Conservation (phyloP, 1,140 invertebrate genomes). For the Scaptodrosophila lebanonensis region DNA sequence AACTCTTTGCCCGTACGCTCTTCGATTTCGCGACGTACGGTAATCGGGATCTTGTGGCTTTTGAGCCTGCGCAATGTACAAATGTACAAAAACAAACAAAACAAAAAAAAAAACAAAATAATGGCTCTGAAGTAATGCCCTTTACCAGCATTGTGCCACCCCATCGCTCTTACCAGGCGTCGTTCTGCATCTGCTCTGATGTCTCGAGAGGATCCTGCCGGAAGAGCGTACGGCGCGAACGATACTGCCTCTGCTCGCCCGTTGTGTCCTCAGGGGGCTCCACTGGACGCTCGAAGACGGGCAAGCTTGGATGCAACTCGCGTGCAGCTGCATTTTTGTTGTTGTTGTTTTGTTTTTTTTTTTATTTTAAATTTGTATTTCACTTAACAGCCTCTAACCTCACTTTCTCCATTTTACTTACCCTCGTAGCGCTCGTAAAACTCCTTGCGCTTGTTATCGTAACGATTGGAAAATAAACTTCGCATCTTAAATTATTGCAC, state of each 20-base stretch:
- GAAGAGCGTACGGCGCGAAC: background rate
- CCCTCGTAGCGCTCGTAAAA: constrained; percentile 33
- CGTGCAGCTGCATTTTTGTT: constrained; percentile 21
- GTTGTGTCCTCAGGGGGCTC: background rate
- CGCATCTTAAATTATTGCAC: too few relatives aligned
- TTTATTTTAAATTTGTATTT: too few relatives aligned
- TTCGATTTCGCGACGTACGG: constrained; percentile 11
- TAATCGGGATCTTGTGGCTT: too few relatives aligned
- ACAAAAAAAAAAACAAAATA: too few relatives aligned
- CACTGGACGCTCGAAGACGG: constrained; percentile 3
- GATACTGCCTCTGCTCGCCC: background rate
- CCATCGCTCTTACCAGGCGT: constrained; percentile 9
- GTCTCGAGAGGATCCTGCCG: background rate
- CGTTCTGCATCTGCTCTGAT: constrained; percentile 1
- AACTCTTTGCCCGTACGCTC: background rate
- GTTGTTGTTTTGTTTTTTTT: too few relatives aligned
- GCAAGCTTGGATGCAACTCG: constrained; percentile 3
- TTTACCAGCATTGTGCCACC: too few relatives aligned
- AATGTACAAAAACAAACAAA: too few relatives aligned
- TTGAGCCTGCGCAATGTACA: too few relatives aligned
- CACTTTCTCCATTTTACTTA: too few relatives aligned
- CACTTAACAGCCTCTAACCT: too few relatives aligned
- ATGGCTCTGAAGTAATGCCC: too few relatives aligned
- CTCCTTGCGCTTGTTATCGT: constrained; percentile 5
- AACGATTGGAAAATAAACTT: constrained; percentile 28